These are phyloP conservation scores for Abrostola triplasia DNA, from an alignment of 2,888 invertebrate species.

Conservation along the genomic window DNA sequence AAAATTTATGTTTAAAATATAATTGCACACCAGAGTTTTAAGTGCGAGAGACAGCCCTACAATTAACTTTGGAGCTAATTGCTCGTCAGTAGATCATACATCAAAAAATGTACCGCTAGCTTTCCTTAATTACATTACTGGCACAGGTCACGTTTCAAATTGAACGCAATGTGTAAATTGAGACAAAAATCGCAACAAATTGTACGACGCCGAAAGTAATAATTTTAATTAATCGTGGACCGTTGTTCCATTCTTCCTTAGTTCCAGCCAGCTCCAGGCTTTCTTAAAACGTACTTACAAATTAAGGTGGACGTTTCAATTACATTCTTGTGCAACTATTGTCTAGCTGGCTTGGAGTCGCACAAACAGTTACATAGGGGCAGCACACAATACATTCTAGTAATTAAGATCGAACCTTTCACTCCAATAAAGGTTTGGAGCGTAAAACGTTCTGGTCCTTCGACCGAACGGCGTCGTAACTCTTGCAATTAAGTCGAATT, in stretches of 20 bases:
- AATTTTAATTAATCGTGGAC: constrained; percentile 35
- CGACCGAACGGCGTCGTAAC: constrained; percentile 76
- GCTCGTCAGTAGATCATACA: constrained; percentile 70
- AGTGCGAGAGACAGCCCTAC: constrained; percentile 60
- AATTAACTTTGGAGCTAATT: constrained; percentile 68
- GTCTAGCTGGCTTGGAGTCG: constrained; percentile 51
- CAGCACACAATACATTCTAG: constrained; percentile 59
- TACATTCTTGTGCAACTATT: constrained; percentile 85
- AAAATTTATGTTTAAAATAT: constrained; percentile 53
- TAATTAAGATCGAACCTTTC: constrained; percentile 71
- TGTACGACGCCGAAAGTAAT: constrained; percentile 41
- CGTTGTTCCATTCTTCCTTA: constrained; percentile 14
- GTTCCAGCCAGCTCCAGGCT: constrained; percentile 35
- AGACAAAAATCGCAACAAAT: constrained; percentile 72
- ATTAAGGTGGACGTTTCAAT: constrained; percentile 85
- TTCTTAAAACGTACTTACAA: constrained; percentile 78
- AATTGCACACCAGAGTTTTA: constrained; percentile 60
- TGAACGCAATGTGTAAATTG: constrained; percentile 59
- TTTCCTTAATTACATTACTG: constrained; percentile 61
- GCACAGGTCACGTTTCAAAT: constrained; percentile 63
- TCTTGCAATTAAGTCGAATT: constrained; percentile 85
- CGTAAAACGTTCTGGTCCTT: constrained; percentile 75
- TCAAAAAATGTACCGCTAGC: constrained; percentile 61
- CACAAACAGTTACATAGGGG: constrained; percentile 58
- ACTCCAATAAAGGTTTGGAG: constrained; percentile 74